phyloP scores from a whole-genome alignment of 2,113 vertebrate genomes.

The Lathamus discolor region DNA sequence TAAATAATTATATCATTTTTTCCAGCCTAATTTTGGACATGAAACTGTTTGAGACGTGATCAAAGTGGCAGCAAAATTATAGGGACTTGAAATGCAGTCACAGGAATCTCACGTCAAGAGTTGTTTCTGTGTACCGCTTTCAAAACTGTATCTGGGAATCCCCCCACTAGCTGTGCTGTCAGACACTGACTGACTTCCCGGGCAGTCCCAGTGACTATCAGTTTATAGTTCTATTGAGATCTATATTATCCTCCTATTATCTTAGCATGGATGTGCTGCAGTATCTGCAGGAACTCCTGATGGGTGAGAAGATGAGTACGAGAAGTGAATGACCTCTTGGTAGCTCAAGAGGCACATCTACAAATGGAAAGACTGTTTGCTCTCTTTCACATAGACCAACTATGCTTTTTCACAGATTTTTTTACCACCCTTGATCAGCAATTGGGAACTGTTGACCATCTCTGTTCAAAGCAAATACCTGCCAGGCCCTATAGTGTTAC shows the following conservation, averaged over 20 bases:
- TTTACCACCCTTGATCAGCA: neutral
- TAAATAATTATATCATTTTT: constrained; percentile 33
- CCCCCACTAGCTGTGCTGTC: neutral
- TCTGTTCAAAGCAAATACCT: neutral
- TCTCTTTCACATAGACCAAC: neutral
- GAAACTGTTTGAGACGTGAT: neutral
- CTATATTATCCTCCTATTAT: neutral
- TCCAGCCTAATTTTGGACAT: constrained; percentile 41
- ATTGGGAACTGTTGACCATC: accelerated
- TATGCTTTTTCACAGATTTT: neutral
- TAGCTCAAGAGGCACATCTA: neutral
- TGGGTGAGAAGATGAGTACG: neutral
- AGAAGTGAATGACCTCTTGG: neutral
- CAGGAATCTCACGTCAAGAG: neutral
- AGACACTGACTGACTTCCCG: neutral
- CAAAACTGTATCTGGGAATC: neutral
- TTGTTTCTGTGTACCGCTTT: neutral
- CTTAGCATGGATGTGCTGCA: neutral
- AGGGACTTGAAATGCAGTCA: neutral
- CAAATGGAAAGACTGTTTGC: neutral
- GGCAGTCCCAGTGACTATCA: accelerated
- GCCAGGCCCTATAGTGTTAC: neutral
- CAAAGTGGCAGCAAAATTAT: neutral
- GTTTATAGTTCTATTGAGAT: neutral
- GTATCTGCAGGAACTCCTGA: neutral